Base-by-base conservation (phyloP, 2,113 vertebrate species). In the Nothocercus julius region DNA sequence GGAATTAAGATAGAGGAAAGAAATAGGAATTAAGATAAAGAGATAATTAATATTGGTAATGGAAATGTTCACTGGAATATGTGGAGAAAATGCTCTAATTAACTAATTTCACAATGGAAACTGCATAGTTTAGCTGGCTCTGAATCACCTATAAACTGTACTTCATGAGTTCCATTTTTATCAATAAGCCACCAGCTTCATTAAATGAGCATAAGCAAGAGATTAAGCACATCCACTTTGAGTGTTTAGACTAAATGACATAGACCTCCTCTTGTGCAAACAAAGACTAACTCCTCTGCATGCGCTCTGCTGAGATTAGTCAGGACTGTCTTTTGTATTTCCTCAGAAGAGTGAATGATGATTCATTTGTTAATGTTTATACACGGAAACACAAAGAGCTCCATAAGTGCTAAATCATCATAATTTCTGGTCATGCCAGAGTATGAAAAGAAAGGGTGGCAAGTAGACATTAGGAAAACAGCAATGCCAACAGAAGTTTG, bases 301-400 rank as follows among this genome's bases (percentile, higher is more conserved):
- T 32, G 45, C 67, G 44, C 63, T 66, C 0, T 0, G 5, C 27
- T 2, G 3, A 91, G 47, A 32, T 36, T 66, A 81, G 27, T 30
- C n/a, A 81, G 38, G 68, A 24, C 9, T 51, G 45, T 13, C 30
- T 61, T 64, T 77, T 62, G 10, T n/a, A 66, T 30, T 18, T 2
- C n/a, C 36, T 67, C 28, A 1, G 7, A 74, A 36, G 36, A 92
- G 67, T 1, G 20, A 22, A 30, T 19, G 27, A 66, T 45, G 59
- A 83, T 74, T 70, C 16, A 27, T 38, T 40, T 38, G 12, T 27
- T 1, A 1, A 4, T 40, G 32, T 30, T 83, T 28, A 63, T 28
- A 61, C 8, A 59, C 0, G n/a, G 82, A 95, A 94, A 68, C 8
- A 63, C 12, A 51, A 66, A 70, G 17, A 27, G 47, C 59, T 85